Evolutionary conservation across 2,797 vertebrate genomes (phyloP).

Genomic region (Macropus fuliginosus): DNA sequence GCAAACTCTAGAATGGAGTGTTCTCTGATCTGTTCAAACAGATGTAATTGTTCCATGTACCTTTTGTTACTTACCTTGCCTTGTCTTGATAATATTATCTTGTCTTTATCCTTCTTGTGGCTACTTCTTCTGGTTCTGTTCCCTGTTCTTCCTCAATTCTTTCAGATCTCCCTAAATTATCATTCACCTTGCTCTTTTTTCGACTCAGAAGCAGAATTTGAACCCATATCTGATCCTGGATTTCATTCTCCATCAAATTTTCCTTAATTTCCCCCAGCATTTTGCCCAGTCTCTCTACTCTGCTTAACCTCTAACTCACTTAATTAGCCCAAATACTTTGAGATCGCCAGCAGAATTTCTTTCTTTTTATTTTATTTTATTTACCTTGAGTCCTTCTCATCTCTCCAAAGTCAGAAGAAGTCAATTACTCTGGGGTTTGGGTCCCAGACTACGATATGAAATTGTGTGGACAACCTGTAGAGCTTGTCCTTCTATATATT

Average conservation of each 20-base stretch:
- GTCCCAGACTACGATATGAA: neutral
- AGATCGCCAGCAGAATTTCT: neutral
- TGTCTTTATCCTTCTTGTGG: neutral
- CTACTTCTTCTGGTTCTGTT: neutral
- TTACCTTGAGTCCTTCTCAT: neutral
- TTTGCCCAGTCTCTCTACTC: neutral
- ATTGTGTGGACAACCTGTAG: neutral
- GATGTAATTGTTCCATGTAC: neutral
- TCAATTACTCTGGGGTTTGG: neutral
- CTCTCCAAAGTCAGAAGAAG: neutral
- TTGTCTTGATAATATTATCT: neutral
- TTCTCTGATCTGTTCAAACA: neutral
- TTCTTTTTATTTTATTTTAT: neutral
- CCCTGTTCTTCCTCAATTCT: neutral
- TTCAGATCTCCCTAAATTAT: neutral
- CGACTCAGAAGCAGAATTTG: neutral
- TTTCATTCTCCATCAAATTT: neutral
- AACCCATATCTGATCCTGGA: neutral
- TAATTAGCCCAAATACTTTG: neutral
- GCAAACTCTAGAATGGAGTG: neutral
- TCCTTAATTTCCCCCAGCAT: neutral
- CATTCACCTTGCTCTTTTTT: neutral
- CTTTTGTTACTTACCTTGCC: neutral
- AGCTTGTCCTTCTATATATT: neutral
- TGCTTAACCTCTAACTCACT: neutral